These are phyloP conservation scores for Macheiramphus alcinus DNA, from an alignment of 2,113 vertebrate species.

Conservation along the genomic window DNA sequence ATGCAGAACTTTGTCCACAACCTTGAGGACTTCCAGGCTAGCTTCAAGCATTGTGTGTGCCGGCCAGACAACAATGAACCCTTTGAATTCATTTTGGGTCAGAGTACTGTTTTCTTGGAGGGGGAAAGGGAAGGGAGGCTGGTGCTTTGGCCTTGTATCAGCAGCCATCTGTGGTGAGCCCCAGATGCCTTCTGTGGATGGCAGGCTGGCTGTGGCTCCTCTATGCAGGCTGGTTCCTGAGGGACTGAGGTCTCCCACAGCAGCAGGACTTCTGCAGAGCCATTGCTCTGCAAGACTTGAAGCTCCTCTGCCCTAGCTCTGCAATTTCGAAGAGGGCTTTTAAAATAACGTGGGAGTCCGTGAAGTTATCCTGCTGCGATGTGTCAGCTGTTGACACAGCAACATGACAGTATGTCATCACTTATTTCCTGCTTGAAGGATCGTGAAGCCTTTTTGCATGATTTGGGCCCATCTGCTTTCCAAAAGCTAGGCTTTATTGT, in stretches of 20 bases:
- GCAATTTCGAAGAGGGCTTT: background rate
- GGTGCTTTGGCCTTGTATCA: background rate
- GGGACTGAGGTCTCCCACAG: background rate
- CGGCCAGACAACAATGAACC: constrained; percentile 7
- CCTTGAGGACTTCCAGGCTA: constrained; percentile 10
- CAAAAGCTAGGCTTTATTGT: background rate
- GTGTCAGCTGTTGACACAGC: constrained; percentile 50
- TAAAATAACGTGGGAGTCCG: background rate
- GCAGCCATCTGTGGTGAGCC: background rate
- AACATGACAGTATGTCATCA: constrained; percentile 36
- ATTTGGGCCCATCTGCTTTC: constrained; percentile 3
- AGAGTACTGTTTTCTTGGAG: background rate
- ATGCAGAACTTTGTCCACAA: background rate
- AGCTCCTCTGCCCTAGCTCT: background rate
- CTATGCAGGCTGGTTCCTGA: background rate
- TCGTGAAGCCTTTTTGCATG: background rate
- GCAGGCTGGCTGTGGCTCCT: background rate
- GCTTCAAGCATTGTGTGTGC: accelerated
- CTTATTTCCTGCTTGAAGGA: constrained; percentile 24
- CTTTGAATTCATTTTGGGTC: constrained; percentile 1
- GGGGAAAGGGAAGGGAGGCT: background rate
- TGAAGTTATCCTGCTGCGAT: background rate
- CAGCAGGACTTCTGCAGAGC: background rate
- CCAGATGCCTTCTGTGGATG: background rate
- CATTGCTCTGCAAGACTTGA: background rate